A percentile compares a stretch with the other conserved stretches of the same genome.
Conservation (phyloP, 2,797 vertebrate species). For the Tolypeutes matacus region DNA sequence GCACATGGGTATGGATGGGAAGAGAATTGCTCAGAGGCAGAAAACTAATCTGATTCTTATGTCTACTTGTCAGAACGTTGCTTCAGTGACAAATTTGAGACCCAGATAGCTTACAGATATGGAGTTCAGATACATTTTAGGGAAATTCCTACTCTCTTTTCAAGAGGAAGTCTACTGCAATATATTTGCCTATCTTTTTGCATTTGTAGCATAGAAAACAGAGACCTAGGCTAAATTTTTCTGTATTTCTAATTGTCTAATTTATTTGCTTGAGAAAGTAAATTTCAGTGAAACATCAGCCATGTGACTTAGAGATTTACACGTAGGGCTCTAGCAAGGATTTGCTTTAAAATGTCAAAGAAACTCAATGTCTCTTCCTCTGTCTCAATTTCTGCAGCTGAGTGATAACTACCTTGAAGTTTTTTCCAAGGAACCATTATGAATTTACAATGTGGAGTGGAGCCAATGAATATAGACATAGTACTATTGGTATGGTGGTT, state of each 20-base stretch:
- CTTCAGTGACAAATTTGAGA: slow-evolving; percentile 61
- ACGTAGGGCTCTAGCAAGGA: not conserved
- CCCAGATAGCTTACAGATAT: slow-evolving; percentile 1
- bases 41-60: slow-evolving; percentile 56
- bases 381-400: not conserved
- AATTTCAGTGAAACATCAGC: not conserved
- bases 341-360: slow-evolving; percentile 18
- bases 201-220: not conserved
- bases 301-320: not conserved
- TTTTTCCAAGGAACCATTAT: not conserved
- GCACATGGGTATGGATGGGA: slow-evolving; percentile 20
- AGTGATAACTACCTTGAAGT: not conserved
- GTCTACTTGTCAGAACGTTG: slow-evolving; percentile 59
- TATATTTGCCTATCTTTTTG: not conserved
- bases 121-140: not conserved
- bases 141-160: slow-evolving; percentile 19
- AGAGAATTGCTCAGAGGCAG: slow-evolving; percentile 39
- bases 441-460: not conserved
- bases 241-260: not conserved
- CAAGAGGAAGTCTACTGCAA: not conserved
- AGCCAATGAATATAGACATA: not conserved
- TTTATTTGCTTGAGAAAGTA: not conserved
- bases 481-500: not conserved
- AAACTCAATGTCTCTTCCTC: not conserved
- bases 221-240: not conserved